phyloP scores from a whole-genome alignment of 2,888 invertebrate genomes.

The Microplitis deprimator region DNA sequence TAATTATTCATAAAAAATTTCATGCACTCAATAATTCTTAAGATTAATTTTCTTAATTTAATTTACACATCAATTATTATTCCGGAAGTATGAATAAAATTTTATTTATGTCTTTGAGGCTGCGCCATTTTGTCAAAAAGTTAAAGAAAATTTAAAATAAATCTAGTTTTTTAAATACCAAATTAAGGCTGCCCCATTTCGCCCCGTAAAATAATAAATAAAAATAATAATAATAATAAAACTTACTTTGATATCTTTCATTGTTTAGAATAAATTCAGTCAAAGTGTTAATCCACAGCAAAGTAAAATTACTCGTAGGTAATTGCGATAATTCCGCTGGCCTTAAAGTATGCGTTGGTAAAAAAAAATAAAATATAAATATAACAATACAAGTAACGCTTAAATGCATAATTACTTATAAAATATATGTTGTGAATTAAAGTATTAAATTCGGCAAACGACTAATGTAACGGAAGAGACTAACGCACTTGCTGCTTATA shows the following conservation, averaged over 20 bases:
- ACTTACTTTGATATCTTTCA: neutral
- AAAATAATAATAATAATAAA: neutral
- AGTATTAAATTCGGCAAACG: neutral
- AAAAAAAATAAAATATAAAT: neutral
- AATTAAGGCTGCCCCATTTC: too few species aligned
- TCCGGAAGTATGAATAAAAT: too few species aligned
- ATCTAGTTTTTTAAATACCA: too few species aligned
- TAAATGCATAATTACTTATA: neutral
- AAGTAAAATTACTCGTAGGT: neutral
- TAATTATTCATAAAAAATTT: too few species aligned
- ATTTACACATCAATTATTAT: too few species aligned
- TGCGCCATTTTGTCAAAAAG: too few species aligned
- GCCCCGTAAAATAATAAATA: neutral
- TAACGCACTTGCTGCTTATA: neutral
- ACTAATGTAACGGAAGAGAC: neutral
- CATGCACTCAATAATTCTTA: too few species aligned
- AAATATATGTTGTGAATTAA: too few species aligned
- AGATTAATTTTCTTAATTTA: too few species aligned
- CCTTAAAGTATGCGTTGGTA: neutral
- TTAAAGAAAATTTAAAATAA: too few species aligned
- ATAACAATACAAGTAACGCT: neutral
- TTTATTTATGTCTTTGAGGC: too few species aligned
- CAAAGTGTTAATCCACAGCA: neutral
- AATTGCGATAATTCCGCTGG: neutral
- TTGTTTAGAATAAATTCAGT: slow-evolving; percentile 1